Base-by-base conservation (phyloP, 2,888 invertebrate genomes). In the Invenusta paracnida region DNA sequence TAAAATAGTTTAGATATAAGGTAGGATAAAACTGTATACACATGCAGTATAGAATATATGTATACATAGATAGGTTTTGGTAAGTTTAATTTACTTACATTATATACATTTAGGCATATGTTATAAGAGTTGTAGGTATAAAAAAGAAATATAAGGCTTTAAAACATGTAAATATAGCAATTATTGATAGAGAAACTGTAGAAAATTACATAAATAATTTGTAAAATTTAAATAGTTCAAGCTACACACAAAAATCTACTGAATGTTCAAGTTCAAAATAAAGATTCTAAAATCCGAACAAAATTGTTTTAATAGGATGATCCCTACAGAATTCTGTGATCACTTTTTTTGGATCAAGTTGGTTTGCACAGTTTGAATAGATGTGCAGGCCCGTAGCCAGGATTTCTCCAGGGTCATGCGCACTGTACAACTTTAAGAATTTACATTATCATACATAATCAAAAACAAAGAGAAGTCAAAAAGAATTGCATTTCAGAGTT, bases 301-400 rank as follows among this genome's bases (percentile, higher is more conserved):
- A 73, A 73, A 13, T 5, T 73, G 73, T 73, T 73, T 23, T 73
- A 73, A 13, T 13, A 73, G 73, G 73, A 73, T 73, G 73, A 73
- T 73, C 73, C 73, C 73, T 73, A 73, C 73, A 73, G 11, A 73
- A 73, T 73, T 73, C 73, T 73, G 25, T 73, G 73, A 73, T 73
- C 73, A 73, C 25, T 73, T 73, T 73, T 73, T 73, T 23, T 73
- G 73, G 11, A 73, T 73, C 73, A 73, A 73, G 73, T 73, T 73
- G 73, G 73, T 73, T 73, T 73, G 73, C 73, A 73, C 73, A 73
- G 73, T 73, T 73, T 73, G 73, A 73, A 73, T 73, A 73, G 5
- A 73, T 73, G 73, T 73, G 73, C 23, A 73, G 48, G 48, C 48
- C 48, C 17, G 48, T 48, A 48, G 48, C 48, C 48, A 48, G 48